A percentile compares a stretch with the other conserved stretches of the same genome.
phyloP scores from a whole-genome alignment of 2,797 vertebrate species.

The Periparus ater region DNA sequence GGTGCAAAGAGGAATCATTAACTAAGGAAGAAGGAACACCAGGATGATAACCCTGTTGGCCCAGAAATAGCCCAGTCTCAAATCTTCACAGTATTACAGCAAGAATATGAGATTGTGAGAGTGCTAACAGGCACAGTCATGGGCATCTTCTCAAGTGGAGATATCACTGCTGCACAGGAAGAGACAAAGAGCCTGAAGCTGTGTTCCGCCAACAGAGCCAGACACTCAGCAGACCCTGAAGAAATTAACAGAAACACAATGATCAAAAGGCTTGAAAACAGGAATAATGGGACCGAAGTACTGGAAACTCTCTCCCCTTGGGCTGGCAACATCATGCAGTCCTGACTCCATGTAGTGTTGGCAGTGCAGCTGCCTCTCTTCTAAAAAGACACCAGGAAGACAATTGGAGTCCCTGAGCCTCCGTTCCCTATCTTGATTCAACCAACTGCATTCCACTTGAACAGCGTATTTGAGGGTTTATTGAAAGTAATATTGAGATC shows the following conservation, averaged over 20 bases:
- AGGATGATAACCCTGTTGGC: not conserved
- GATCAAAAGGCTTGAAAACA: not conserved
- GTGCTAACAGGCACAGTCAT: not conserved
- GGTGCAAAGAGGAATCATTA: slow-evolving; percentile 21
- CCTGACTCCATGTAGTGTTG: accelerated
- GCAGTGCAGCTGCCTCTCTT: not conserved
- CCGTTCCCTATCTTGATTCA: not conserved
- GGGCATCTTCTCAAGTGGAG: not conserved
- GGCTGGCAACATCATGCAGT: not conserved
- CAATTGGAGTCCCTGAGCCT: not conserved
- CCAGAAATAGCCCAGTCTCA: not conserved
- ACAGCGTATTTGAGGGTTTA: not conserved
- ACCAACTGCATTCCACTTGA: not conserved
- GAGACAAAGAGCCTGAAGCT: not conserved
- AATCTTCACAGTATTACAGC: not conserved
- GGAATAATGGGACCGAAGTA: not conserved
- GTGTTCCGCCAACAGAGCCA: not conserved
- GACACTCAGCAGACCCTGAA: not conserved
- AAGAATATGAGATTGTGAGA: not conserved
- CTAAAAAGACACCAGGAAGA: not conserved
- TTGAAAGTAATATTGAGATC: not conserved
- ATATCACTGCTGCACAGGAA: not conserved
- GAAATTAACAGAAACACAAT: not conserved
- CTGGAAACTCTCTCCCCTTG: not conserved
- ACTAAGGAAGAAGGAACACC: slow-evolving; percentile 1